These are phyloP conservation scores for Drosophila lini DNA, from an alignment of 1,140 invertebrate species.

Conservation along the genomic window DNA sequence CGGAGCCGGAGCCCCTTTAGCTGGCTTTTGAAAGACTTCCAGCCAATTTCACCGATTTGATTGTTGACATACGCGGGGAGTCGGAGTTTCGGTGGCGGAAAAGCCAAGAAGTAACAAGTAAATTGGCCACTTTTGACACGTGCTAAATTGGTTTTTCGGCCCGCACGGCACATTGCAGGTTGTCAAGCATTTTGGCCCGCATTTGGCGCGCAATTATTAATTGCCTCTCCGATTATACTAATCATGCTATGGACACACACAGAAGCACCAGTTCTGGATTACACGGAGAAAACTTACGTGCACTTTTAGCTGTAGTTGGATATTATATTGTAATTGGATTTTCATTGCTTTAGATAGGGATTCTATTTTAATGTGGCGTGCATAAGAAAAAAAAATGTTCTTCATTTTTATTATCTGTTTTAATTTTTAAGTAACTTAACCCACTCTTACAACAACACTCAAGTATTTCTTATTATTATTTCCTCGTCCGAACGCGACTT, in stretches of 20 bases:
- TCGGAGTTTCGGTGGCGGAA: slow-evolving; percentile 5
- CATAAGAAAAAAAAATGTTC: too few species aligned
- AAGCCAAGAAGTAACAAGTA: slow-evolving; percentile 54
- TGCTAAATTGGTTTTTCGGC: slow-evolving; percentile 63
- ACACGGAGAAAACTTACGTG: background rate
- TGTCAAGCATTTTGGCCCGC: slow-evolving; percentile 37
- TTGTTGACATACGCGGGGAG: slow-evolving; percentile 60
- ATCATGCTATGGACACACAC: slow-evolving; percentile 18
- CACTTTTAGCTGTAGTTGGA: too few species aligned
- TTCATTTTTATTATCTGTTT: too few species aligned
- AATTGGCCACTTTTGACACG: slow-evolving; percentile 74
- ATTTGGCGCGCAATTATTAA: slow-evolving; percentile 40
- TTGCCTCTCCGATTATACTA: slow-evolving; percentile 46
- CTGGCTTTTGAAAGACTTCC: slow-evolving; percentile 61
- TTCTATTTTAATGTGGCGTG: too few species aligned
- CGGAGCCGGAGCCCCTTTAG: slow-evolving; percentile 22
- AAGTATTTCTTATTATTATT: too few species aligned
- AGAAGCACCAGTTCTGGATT: background rate
- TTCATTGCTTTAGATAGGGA: too few species aligned
- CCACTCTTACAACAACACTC: too few species aligned
- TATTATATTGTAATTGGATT: too few species aligned
- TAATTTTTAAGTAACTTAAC: too few species aligned
- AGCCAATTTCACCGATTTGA: slow-evolving; percentile 78
- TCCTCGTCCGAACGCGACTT: too few species aligned
- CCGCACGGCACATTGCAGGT: slow-evolving; percentile 26